A percentile compares a stretch with the other conserved stretches of the same genome.
These are phyloP conservation scores for Sinocyclocheilus grahami DNA, from an alignment of 2,113 vertebrate genomes.

Conservation along the genomic window DNA sequence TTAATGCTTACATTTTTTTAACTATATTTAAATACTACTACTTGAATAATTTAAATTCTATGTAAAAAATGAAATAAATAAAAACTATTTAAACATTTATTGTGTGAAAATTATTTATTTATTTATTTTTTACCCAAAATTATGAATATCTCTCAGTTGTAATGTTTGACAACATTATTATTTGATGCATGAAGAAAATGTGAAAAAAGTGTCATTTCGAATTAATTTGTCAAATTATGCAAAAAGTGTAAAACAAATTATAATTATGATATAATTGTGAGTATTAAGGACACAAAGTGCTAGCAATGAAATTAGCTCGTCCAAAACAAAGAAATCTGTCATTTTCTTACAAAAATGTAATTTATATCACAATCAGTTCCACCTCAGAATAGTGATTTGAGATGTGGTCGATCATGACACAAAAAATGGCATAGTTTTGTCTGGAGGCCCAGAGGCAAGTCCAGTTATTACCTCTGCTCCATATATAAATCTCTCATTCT, in stretches of 20 bases:
- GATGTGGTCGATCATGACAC: background rate
- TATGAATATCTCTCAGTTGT: background rate
- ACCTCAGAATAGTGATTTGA: background rate
- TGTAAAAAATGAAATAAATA: too few relatives aligned
- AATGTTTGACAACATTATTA: background rate
- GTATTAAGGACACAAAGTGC: background rate
- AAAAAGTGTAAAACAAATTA: background rate
- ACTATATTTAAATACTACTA: too few relatives aligned
- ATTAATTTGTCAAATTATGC: background rate
- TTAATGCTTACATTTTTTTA: too few relatives aligned
- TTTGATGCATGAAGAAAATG: background rate
- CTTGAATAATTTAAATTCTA: background rate
- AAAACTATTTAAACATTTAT: background rate
- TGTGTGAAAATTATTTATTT: background rate
- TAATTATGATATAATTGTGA: background rate
- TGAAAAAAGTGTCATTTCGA: background rate
- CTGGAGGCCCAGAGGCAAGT: slow-evolving; percentile 12
- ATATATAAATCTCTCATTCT: slow-evolving; percentile 34
- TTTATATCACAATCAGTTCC: background rate
- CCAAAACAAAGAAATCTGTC: background rate
- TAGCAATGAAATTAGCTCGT: background rate
- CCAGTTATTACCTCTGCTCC: slow-evolving; percentile 1
- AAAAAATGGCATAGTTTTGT: background rate
- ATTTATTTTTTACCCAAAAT: background rate
- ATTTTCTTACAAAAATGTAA: background rate